Evolutionary conservation across 1,140 invertebrate species (phyloP), one percentile per base, ranked within the genome.

Genomic region (Plectrocnemia conspersa): DNA sequence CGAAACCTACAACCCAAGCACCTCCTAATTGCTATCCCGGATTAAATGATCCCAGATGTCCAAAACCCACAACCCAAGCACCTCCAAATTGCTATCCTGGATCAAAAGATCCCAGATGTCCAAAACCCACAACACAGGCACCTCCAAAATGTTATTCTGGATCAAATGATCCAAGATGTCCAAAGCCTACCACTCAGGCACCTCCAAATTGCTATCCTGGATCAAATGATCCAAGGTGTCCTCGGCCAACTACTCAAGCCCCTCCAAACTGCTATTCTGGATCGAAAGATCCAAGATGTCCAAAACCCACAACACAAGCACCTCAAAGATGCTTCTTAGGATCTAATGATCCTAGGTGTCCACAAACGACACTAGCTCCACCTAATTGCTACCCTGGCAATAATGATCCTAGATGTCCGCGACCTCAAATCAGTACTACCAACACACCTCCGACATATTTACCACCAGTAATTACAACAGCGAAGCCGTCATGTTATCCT

Each of bases 161-260:
- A 33, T 78, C 77, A 11, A 72, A 67, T 29, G 79, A 82, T 68
- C 78, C 79, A 3, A 77, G 75, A 49, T 81, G 79, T 54, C 76
- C 74, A 11, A 76, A 74, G 29, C 73, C 77, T 16, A 69, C 72
- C 22, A 77, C 75, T 48, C 64, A 74, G 44, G 76, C 74, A 15
- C 76, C 74, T 18, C 52, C 52, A 33, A 58, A 57, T 40, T 66
- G 68, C 44, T 63, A 61, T 36, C 64, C 65, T 44, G 68, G 71
- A 36, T 56, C 46, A 50, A 63, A 9, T 48, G 69, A 72, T 59
- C 65, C 68, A 9, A 46, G 63, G 6, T 65, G 64, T 42, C 62
- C 62, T 7, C 32, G 13, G 32, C 16, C 15, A 48, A 57, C 54
- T 11, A 52, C 63, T 45, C 35, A 27, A 11, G 36, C 57, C 53